These are phyloP conservation scores for Chrysaora quinquecirrha DNA, from an alignment of 30 jellyfish, hydroid and myxozoan species.

Conservation along the genomic window DNA sequence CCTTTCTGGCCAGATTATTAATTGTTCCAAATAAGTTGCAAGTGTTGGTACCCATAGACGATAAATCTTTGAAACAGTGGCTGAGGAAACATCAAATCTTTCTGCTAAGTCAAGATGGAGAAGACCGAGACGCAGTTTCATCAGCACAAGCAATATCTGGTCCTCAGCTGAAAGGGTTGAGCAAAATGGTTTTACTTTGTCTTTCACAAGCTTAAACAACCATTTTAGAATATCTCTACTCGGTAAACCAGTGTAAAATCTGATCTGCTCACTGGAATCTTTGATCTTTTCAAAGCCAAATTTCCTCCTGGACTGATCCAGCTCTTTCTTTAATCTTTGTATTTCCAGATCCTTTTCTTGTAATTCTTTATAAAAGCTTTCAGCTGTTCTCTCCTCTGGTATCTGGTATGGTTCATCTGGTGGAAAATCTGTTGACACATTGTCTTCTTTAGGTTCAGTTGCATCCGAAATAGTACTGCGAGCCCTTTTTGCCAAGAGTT, in stretches of 20 bases:
- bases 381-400: too few relatives aligned
- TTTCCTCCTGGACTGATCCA: neutral
- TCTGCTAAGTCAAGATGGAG: constrained; percentile 33
- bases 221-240: constrained; percentile 12
- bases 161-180: constrained; percentile 9
- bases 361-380: too few relatives aligned
- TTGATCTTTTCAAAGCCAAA: neutral
- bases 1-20: constrained; percentile 66
- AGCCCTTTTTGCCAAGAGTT: too few relatives aligned
- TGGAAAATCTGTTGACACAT: too few relatives aligned
- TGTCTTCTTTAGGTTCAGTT: too few relatives aligned
- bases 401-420: too few relatives aligned
- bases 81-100: constrained; percentile 23
- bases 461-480: too few relatives aligned
- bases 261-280: neutral
- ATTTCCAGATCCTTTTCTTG: neutral
- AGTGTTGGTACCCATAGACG: constrained; percentile 35
- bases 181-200: neutral
- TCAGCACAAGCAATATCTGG: constrained; percentile 27
- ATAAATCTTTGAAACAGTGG: constrained; percentile 20
- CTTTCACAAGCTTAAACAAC: constrained; percentile 26
- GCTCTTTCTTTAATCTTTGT: neutral
- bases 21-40: neutral
- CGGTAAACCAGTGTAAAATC: constrained; percentile 46
- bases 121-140: constrained; percentile 52